Evolutionary conservation across 2,113 vertebrate genomes (phyloP), one percentile per base, ranked within the genome.

Genomic region (Amphilophus citrinellus): DNA sequence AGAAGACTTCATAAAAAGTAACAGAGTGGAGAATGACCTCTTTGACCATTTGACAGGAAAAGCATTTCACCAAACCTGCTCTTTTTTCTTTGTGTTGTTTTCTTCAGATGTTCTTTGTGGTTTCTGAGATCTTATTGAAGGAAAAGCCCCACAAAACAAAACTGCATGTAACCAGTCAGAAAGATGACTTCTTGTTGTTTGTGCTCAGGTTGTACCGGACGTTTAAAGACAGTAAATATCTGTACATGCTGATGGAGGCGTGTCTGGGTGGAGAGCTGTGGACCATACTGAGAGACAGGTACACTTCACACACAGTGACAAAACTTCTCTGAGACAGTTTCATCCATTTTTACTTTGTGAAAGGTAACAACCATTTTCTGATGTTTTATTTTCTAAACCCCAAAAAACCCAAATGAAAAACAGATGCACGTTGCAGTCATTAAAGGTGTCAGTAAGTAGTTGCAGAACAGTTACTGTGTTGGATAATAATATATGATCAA

Each of bases 281-380:
- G 98, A 99, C 98, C 84, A 97, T 99, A 86, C 97, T 99, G 94
- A 97, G 98, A 96, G 98, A 99, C 97, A 97, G 98, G 98, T 99
- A 96, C 9, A 2, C 3, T 0, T 39, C 9, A 61, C 27, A 63
- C 65, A 15, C 27, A 44, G 18, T 6, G 6, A 17, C 50, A 53
- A 7, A 53, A 53, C 15, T 53, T 17, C 50, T 53, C 50, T 6
- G 5, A 53, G 50, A 53, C 2, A n/a, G 27, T 0, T 47, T 32
- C 27, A 35, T 73, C 27, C 7, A 20, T 20, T 56, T 56, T 56
- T 56, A 20, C 50, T 39, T 39, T 39, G 37, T 39, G 37, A 6
- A 39, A 39, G 37, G 37, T 39, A 39, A 39, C 10, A 39, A 10
- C 37, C 37, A 7, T 50, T 50, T 53, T 18, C 50, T 53, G 17